Evolutionary conservation across 2,113 vertebrate species (phyloP), one percentile per base, ranked within the genome.

Genomic region (Genyomyrus donnyi): DNA sequence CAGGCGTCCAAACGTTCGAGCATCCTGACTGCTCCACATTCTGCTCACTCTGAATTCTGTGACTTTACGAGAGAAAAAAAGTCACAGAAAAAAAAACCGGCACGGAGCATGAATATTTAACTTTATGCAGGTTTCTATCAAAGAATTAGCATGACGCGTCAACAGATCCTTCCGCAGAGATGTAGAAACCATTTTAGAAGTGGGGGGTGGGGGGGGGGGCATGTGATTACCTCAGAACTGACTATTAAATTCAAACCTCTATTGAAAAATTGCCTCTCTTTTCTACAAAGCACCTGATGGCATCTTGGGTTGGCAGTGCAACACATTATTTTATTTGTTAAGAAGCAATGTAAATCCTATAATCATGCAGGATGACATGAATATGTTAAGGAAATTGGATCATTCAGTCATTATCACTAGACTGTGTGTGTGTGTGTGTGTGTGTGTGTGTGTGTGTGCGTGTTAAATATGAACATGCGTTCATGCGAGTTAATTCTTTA

Each of bases 401-500:
- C 53, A 88, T 39, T 88, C 58, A 48, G 42, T 66, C 86, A 70
- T 90, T 87, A 90, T 35, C n/a, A 39, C 31, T 77, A 17, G 70
- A 39, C 50, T 52, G 46, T 24, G 52, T 85, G 52, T 85, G 24
- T 84, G 49, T 52, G 58, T 66, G 58, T 88, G 35, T 45, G 58
- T 88, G 35, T 48, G 35, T 52, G 46, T 13, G 52, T 85, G 52
- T 85, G 24, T 84, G 21, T 66, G 13, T 49, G n/a, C 31, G 15
- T 66, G 56, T 74, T 39, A 39, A 66, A 31, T 88, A 74, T 70
- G 21, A 46, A 39, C 52, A 31, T 89, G 46, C 24, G 27, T 89
- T 77, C 56, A 58, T 50, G 74, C 9, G 50, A 42, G 80, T 45
- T n/a, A 46, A 19, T 85, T 24, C 56, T 66, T 42, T 84, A 86